Conservation (phyloP, 2,888 invertebrate genomes). For the Rhorus exstirpatorius region DNA sequence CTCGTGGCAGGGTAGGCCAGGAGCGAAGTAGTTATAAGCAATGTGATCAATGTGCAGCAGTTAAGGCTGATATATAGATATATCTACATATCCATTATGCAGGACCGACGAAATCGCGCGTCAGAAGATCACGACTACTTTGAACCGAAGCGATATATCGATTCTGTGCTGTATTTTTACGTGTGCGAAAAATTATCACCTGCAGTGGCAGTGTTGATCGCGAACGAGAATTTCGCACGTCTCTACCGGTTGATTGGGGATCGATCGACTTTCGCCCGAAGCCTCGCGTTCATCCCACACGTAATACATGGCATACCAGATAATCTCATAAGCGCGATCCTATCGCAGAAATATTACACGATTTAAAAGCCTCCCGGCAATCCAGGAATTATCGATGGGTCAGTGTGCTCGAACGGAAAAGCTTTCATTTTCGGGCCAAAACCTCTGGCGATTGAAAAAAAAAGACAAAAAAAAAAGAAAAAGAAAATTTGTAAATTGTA, state of each 20-base stretch:
- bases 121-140: constrained; percentile 35
- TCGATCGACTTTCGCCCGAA: constrained; percentile 42
- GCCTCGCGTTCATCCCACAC: constrained; percentile 21
- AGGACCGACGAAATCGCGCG: constrained; percentile 28
- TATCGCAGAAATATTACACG: constrained; percentile 8
- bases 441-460: background rate
- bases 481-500: background rate
- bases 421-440: background rate
- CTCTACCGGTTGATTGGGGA: constrained; percentile 55
- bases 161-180: constrained; percentile 41
- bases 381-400: constrained; percentile 10
- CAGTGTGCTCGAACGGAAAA: background rate
- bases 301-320: constrained; percentile 24
- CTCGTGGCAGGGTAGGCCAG: constrained; percentile 40
- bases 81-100: constrained; percentile 7
- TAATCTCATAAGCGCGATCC: constrained; percentile 43
- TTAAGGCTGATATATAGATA: background rate
- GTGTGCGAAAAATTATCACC: constrained; percentile 42
- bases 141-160: constrained; percentile 23
- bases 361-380: background rate
- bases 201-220: constrained; percentile 20
- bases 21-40: constrained; percentile 36
- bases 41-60: constrained; percentile 33
- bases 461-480: background rate
- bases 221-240: constrained; percentile 36